These are phyloP conservation scores for Nemoura dubitans DNA, from an alignment of 2,888 invertebrate genomes.

Conservation along the genomic window DNA sequence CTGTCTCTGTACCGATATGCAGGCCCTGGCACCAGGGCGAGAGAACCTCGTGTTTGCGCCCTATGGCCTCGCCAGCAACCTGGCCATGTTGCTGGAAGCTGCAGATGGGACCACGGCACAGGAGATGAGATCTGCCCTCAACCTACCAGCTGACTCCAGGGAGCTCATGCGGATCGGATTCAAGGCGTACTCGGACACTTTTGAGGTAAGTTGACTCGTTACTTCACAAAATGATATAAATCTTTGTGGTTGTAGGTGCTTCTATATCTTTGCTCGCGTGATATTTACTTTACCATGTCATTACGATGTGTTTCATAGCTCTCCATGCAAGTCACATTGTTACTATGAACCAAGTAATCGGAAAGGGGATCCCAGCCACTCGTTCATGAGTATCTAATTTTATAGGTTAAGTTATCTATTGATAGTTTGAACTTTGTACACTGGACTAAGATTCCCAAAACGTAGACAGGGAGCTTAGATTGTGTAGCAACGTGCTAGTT, in stretches of 20 bases:
- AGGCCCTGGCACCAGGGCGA: slow-evolving; percentile 50
- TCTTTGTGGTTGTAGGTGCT: too few relatives aligned
- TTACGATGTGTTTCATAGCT: not conserved
- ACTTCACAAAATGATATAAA: too few relatives aligned
- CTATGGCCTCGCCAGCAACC: slow-evolving; percentile 54
- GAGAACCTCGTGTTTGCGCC: slow-evolving; percentile 56
- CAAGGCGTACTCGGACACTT: slow-evolving; percentile 53
- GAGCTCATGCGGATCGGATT: slow-evolving; percentile 54
- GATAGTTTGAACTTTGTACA: not conserved
- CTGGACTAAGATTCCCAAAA: not conserved
- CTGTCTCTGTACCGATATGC: too few relatives aligned
- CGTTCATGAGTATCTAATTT: not conserved
- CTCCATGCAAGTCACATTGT: not conserved
- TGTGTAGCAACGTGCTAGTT: not conserved
- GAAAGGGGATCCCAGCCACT: not conserved
- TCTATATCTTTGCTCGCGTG: not conserved
- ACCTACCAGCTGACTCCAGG: slow-evolving; percentile 47
- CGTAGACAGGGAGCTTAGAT: not conserved
- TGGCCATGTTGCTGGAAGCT: slow-evolving; percentile 55
- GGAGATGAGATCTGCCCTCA: slow-evolving; percentile 53
- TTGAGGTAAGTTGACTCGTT: slow-evolving; percentile 45
- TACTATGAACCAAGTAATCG: too few relatives aligned
- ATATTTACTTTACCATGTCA: not conserved
- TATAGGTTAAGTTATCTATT: not conserved
- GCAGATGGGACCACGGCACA: slow-evolving; percentile 53